A percentile compares a stretch with the other conserved stretches of the same genome.
Conservation (phyloP, 2,797 vertebrate genomes). For the Salmo trutta region DNA sequence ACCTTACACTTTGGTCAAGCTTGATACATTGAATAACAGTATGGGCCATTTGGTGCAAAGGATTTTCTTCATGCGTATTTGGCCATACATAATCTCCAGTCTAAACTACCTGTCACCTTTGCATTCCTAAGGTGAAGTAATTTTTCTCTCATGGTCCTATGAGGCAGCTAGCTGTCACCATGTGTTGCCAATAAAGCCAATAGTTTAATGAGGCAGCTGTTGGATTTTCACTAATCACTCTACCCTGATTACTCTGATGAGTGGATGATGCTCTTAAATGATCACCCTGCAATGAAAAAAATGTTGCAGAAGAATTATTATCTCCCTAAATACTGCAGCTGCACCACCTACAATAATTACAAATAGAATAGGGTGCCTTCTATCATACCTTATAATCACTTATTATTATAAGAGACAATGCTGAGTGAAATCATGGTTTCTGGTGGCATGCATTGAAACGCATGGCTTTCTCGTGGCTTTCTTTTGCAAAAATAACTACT, state of each 20-base stretch:
- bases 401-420: constrained; percentile 71
- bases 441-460: no score
- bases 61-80: background rate
- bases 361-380: constrained; percentile 75
- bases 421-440: no score
- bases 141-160: constrained; percentile 64
- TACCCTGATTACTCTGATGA: constrained; percentile 82
- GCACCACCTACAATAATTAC: constrained; percentile 79
- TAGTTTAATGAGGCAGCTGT: constrained; percentile 81
- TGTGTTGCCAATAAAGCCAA: constrained; percentile 76
- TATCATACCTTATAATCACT: constrained; percentile 75
- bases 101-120: background rate
- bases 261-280: constrained; percentile 83
- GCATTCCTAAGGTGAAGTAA: constrained; percentile 70
- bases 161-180: constrained; percentile 53
- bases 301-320: constrained; percentile 78
- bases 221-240: constrained; percentile 82
- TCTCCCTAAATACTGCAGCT: constrained; percentile 80
- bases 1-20: background rate
- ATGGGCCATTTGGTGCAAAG: background rate
- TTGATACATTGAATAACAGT: background rate
- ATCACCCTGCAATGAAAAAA: constrained; percentile 69
- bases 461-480: no score
- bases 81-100: background rate
- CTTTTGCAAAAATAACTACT: no score